Percentiles rank a stretch among this genome's conserved stretches.
Evolutionary conservation across 2,797 vertebrate genomes (phyloP).

Genomic region (Leontocebus nigricollis): DNA sequence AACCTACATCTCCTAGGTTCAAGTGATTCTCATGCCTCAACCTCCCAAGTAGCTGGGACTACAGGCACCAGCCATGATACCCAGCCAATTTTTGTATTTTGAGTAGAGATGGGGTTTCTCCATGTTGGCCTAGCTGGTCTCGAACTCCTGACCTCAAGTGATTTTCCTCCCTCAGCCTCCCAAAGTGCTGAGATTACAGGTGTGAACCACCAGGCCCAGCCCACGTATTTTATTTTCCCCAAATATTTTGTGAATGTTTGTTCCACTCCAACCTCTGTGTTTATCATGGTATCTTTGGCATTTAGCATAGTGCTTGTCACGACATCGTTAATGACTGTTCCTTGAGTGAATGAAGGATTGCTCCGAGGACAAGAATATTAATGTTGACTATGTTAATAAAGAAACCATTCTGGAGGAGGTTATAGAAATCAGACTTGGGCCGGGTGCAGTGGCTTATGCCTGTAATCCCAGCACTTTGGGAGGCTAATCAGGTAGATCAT

Average conservation of each 20-base stretch:
- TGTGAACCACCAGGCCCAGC: accelerated
- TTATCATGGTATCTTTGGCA: neutral
- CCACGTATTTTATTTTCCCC: neutral
- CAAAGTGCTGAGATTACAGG: neutral
- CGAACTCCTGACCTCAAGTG: neutral
- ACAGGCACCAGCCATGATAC: neutral
- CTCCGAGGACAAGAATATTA: neutral
- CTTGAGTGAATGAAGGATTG: neutral
- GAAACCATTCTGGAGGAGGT: neutral
- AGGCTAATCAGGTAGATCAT: too few relatives aligned
- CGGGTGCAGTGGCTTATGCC: too few relatives aligned
- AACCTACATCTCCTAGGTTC: neutral
- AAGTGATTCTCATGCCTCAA: neutral
- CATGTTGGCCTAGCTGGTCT: neutral
- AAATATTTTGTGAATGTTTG: neutral
- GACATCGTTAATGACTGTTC: neutral
- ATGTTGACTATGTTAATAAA: neutral
- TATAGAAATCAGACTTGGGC: neutral
- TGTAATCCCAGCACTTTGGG: too few relatives aligned
- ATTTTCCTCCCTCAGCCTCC: neutral
- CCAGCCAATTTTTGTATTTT: neutral
- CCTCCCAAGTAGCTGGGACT: neutral
- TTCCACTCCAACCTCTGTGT: neutral
- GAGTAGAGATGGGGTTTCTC: neutral
- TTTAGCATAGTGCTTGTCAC: neutral